Base-by-base conservation (phyloP, 2,888 invertebrate genomes). In the Pyrgus malvae region DNA sequence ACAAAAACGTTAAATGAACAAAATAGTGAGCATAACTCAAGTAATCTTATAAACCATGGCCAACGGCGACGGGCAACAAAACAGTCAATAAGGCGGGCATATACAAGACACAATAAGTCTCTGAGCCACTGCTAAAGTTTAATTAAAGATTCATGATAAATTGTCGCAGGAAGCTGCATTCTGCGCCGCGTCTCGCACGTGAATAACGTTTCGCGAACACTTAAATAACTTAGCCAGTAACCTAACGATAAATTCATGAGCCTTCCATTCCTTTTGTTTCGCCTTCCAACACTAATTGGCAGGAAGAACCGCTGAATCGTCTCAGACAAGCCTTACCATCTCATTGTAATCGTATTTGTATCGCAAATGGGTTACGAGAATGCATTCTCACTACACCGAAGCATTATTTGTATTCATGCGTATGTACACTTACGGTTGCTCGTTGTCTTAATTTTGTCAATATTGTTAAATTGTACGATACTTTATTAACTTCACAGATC, bases 81-180 rank as follows among this genome's bases (percentile, higher is more conserved):
- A 58, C 49, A 64, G 61, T 60, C 61, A 62, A 58, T 64, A 61
- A 55, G 53, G 56, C 51, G 48, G 56, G 48, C 57, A 61, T 61
- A 62, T 33, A 33, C 72, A 70, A 74, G 71, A 72, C 75, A 82
- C 79, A 82, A 80, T 78, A 78, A 80, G 79, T 70, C 68, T 69
- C 77, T 71, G 77, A 80, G 73, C 80, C 80, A 78, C 76, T 78
- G 83, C 75, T 83, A 81, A 88, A 89, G 81, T 89, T 89, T 89
- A 89, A 89, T 89, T 89, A 89, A 89, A 89, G 89, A 89, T 89
- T 88, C 87, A 89, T 88, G 89, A 89, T 89, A 89, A 88, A 89
- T 88, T 85, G 86, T 84, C 81, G 78, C 76, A 79, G 84, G 85
- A 83, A 85, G 86, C 82, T 87, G 88, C 85, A 87, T 81, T 82